Conservation (phyloP, 1,140 invertebrate genomes). For the Eueides isabella region DNA sequence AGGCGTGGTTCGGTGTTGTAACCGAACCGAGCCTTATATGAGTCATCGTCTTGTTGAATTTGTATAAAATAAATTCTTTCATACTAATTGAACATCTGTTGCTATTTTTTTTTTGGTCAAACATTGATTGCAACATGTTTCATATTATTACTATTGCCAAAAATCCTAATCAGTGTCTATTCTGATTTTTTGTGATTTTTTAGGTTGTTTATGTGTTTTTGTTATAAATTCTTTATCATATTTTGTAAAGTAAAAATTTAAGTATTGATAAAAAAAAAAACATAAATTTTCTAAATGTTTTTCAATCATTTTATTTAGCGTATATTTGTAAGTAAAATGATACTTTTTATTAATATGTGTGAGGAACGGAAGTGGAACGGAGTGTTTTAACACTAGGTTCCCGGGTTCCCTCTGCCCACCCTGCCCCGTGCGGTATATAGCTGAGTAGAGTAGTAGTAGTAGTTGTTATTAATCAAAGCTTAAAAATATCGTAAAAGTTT, state of each 20-base stretch:
- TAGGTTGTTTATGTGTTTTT: neutral
- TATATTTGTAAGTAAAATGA: neutral
- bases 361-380: too few species aligned
- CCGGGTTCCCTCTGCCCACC: too few species aligned
- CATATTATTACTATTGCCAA: neutral
- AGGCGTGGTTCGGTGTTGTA: constrained; percentile 67
- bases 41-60: constrained; percentile 67
- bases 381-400: too few species aligned
- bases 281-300: neutral
- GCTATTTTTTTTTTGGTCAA: constrained; percentile 27
- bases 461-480: too few species aligned
- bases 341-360: too few species aligned
- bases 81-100: constrained; percentile 75
- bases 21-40: constrained; percentile 64
- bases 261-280: neutral
- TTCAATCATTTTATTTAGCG: neutral
- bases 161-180: neutral
- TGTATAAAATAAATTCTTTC: constrained; percentile 69
- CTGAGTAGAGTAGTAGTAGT: too few species aligned
- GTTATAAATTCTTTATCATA: neutral
- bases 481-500: too few species aligned
- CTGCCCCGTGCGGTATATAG: too few species aligned
- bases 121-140: neutral
- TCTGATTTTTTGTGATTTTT: neutral
- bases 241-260: neutral